Evolutionary conservation across 2,797 vertebrate species (phyloP).

Genomic region (Taeniopygia guttata): DNA sequence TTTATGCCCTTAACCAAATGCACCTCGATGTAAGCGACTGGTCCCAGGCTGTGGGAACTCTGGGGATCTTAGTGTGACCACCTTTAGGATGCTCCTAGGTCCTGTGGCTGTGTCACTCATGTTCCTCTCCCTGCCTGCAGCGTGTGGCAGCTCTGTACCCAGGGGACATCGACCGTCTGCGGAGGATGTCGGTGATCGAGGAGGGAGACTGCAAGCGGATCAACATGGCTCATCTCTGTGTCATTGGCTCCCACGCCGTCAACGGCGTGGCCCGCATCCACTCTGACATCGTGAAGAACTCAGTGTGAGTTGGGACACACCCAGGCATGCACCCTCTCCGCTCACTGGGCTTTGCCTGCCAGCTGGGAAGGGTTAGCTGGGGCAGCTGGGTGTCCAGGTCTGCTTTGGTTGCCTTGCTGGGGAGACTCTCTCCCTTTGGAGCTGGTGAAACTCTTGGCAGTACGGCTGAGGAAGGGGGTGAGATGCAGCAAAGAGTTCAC

Average conservation of each 20-base stretch:
- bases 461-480: background rate
- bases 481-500: background rate
- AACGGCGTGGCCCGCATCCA: constrained; percentile 86
- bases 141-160: constrained; percentile 78
- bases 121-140: constrained; percentile 47
- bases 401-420: background rate
- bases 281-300: constrained; percentile 82
- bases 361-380: background rate
- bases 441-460: background rate
- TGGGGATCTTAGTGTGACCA: background rate
- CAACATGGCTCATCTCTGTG: constrained; percentile 88
- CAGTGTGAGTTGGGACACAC: constrained; percentile 76
- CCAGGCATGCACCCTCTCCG: rapidly evolving
- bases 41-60: background rate
- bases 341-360: background rate
- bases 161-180: constrained; percentile 76
- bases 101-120: rapidly evolving
- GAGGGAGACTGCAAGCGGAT: constrained; percentile 85
- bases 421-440: background rate
- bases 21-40: constrained; percentile 85
- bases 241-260: constrained; percentile 84
- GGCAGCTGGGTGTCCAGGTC: rapidly evolving
- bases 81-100: background rate
- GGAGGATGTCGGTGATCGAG: constrained; percentile 86
- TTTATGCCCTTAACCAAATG: constrained; percentile 93